Conservation (phyloP, 2,113 vertebrate genomes). For the Carassius carassius region DNA sequence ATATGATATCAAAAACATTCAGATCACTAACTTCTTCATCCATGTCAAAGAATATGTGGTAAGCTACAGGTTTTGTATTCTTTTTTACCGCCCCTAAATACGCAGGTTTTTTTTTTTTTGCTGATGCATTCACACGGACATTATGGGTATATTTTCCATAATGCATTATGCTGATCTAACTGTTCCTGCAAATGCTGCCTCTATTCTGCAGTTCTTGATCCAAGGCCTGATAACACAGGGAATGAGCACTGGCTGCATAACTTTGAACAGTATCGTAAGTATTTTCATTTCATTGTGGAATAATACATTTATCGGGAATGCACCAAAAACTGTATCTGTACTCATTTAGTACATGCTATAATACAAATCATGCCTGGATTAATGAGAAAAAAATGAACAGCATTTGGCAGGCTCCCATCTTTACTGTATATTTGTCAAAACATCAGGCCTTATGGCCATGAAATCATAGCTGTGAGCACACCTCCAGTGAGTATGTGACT, state of each 20-base stretch:
- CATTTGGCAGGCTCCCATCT: not conserved
- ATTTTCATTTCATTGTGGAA: conserved; percentile 53
- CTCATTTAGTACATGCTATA: no score
- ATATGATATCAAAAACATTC: conserved; percentile 49
- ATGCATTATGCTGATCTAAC: conserved; percentile 64
- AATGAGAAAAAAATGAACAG: not conserved
- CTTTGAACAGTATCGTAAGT: conserved; percentile 81
- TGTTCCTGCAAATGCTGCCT: conserved; percentile 61
- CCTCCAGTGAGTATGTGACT: not conserved
- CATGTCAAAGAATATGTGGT: conserved; percentile 8
- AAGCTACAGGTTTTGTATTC: not conserved
- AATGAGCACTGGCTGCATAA: conserved; percentile 79
- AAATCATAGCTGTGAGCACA: no score
- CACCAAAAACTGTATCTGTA: not conserved
- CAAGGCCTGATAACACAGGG: conserved; percentile 76
- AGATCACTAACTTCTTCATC: conserved; percentile 26
- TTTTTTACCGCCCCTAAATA: not conserved
- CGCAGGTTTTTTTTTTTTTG: not conserved
- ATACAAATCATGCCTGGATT: no score
- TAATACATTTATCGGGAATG: not conserved
- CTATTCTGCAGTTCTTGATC: conserved; percentile 74
- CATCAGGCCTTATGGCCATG: not conserved
- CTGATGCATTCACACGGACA: conserved; percentile 22
- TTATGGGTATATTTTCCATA: conserved; percentile 55
- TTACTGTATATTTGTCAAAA: not conserved